Evolutionary conservation across 2,888 invertebrate genomes (phyloP).

Genomic region (Tachina lurida): DNA sequence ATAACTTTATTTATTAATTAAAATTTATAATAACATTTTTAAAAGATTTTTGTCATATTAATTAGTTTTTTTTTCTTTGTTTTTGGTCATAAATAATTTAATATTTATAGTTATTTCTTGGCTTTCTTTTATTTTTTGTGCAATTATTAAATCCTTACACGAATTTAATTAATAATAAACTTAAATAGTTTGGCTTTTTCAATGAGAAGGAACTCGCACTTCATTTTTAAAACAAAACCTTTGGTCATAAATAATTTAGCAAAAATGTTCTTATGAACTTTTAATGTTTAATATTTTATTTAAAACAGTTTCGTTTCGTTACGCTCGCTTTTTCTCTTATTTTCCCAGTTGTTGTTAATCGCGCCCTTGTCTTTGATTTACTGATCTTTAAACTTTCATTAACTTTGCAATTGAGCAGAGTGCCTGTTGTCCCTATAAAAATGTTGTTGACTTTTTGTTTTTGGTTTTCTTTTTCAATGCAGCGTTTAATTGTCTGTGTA

Average conservation of each 20-base stretch:
- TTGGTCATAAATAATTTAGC: neutral
- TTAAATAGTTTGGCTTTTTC: neutral
- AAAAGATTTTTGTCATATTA: conserved; percentile 24
- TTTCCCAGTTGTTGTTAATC: conserved; percentile 73
- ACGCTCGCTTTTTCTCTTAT: conserved; percentile 37
- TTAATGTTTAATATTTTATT: neutral
- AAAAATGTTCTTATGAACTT: neutral
- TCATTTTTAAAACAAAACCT: neutral
- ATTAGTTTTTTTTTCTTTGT: conserved; percentile 48
- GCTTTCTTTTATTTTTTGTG: conserved; percentile 25
- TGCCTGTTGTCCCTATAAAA: conserved; percentile 25
- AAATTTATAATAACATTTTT: conserved; percentile 48
- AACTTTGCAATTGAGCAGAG: conserved; percentile 60
- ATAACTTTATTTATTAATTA: conserved; percentile 54
- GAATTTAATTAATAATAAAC: conserved; percentile 52
- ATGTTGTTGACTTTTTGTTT: conserved; percentile 47
- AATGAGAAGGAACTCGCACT: neutral
- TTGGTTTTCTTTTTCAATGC: conserved; percentile 18
- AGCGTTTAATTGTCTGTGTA: neutral
- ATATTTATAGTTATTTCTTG: conserved; percentile 38
- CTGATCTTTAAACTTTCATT: conserved; percentile 75
- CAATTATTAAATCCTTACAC: conserved; percentile 31
- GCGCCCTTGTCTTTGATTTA: conserved; percentile 77
- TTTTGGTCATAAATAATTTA: conserved; percentile 57
- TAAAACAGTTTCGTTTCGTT: too few species aligned